These are phyloP conservation scores for Ovibos moschatus DNA, from an alignment of 2,113 vertebrate genomes.

Conservation along the genomic window DNA sequence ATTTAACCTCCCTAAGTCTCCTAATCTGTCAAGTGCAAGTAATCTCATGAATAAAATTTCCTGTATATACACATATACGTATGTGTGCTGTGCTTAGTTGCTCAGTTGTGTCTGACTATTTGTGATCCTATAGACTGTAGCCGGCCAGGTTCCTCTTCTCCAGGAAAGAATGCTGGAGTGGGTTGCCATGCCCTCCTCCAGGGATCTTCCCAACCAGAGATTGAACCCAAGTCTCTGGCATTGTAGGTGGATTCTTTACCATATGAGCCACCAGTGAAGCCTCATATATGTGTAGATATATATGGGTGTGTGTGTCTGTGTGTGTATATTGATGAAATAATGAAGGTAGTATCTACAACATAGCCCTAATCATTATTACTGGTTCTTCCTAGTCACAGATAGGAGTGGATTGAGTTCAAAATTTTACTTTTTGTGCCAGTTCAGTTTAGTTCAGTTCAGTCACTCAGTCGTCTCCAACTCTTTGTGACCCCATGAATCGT, in stretches of 20 bases:
- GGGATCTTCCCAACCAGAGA: background rate
- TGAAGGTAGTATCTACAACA: background rate
- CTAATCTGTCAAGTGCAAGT: background rate
- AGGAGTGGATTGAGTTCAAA: background rate
- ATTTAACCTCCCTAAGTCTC: background rate
- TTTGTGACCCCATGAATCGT: too few species aligned
- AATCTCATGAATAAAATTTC: background rate
- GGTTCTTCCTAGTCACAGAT: background rate
- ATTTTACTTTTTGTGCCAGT: background rate
- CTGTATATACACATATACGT: background rate
- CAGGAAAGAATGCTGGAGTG: background rate
- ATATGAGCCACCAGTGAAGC: background rate
- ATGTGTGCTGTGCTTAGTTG: background rate
- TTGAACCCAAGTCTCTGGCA: background rate
- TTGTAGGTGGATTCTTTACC: background rate
- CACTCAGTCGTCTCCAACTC: accelerated
- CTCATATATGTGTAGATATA: background rate
- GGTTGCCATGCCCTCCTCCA: background rate
- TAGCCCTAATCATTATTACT: background rate
- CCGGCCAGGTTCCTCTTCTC: background rate
- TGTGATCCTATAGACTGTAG: background rate
- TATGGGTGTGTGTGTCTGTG: background rate
- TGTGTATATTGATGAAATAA: background rate
- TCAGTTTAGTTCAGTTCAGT: too few species aligned
- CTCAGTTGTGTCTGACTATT: background rate